Base-by-base conservation (phyloP, 2,797 vertebrate species). In the Sebastes aleutianus region DNA sequence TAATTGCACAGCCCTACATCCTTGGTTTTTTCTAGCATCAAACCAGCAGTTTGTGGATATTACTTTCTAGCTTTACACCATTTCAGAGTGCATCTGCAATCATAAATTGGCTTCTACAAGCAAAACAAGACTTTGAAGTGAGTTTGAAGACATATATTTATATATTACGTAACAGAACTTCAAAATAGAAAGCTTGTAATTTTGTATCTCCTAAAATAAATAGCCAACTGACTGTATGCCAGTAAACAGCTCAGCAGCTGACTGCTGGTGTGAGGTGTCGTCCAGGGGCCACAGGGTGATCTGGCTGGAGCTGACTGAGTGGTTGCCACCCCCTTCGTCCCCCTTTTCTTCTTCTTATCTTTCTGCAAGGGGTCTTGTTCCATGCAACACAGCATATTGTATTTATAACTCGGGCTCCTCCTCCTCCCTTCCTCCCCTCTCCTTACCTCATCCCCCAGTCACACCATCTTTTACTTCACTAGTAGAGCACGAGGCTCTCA, bases 381-480 rank as follows among this genome's bases (percentile, higher is more conserved):
- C 93, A 89, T 89, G 83, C 77, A 78, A 94, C 91, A 74, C 95
- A 95, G 96, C 96, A 96, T 91, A 93, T 93, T 90, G 85, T 96
- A 96, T 96, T 96, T 95, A 95, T 96, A 96, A 92, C 87, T 71
- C 74, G 58, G 63, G 76, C 87, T 90, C 66, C 80, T 82, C 83
- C 78, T 53, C 68, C 66, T 59, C 78, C 50, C 43, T 34, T 34
- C 12, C 57, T 62, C 66, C 31, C 34, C 61, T 63, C 27, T 31
- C 27, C 73, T 87, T 84, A 88, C 82, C 74, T 83, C 83, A 78
- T 78, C 62, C 47, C 34, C 34, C 31, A 69, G 57, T 84, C 70
- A 61, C 67, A 53, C 74, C 73, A 82, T 79, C 64, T 76, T 86
- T 82, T 85, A 71, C 64, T 85, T 77, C 68, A 68, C 43, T 65